Conservation (phyloP, 2,797 vertebrate species). For the Triplophysa yarkandensis region DNA sequence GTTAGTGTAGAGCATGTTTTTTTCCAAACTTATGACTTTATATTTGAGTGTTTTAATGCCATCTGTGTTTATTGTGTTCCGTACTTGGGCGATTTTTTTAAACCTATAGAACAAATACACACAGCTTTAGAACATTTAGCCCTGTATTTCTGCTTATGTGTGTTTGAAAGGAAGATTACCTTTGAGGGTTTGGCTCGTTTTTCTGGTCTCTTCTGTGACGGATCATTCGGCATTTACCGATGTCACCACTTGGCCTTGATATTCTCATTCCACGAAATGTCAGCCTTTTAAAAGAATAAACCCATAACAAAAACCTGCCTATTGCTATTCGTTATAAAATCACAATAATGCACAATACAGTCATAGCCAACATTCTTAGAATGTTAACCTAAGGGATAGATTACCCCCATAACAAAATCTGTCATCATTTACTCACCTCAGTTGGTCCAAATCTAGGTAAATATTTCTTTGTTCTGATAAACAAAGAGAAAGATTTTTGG, state of each 20-base stretch:
- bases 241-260: conserved; percentile 77
- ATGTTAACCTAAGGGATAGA: too few species aligned
- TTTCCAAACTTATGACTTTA: conserved; percentile 71
- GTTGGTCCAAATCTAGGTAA: too few species aligned
- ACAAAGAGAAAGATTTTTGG: too few species aligned
- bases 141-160: conserved; percentile 50
- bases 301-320: background rate
- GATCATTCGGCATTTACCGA: conserved; percentile 85
- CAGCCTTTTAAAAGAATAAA: conserved; percentile 65
- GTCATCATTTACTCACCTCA: too few species aligned
- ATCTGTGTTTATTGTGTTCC: conserved; percentile 78
- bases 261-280: conserved; percentile 78
- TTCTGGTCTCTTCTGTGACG: conserved; percentile 76
- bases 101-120: conserved; percentile 69
- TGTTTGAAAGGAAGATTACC: conserved; percentile 22
- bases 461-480: too few species aligned
- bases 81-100: conserved; percentile 44
- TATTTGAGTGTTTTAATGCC: conserved; percentile 81
- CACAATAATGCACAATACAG: too few species aligned
- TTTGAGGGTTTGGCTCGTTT: conserved; percentile 81
- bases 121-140: background rate
- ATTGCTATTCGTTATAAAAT: background rate
- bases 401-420: too few species aligned
- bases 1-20: conserved; percentile 78
- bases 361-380: too few species aligned